Conservation (phyloP, 2,888 invertebrate species). For the Cryptops parisi region DNA sequence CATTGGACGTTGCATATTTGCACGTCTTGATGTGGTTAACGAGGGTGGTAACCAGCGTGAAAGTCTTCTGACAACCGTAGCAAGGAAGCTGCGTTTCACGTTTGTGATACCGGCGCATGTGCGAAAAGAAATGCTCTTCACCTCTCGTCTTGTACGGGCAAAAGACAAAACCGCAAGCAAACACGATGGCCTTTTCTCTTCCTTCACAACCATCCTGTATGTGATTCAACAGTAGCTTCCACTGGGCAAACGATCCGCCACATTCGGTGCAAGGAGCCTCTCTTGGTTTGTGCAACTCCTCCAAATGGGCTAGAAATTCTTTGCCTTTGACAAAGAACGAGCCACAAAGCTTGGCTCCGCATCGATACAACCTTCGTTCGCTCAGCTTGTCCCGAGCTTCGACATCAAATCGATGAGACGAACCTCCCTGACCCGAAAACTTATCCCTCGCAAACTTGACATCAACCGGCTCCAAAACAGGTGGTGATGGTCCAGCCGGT, state of each 20-base stretch:
- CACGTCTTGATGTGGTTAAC: constrained; percentile 7
- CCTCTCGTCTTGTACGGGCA: constrained; percentile 15
- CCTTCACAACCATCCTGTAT: constrained; percentile 3
- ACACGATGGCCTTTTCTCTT: not conserved
- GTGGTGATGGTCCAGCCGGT: constrained; percentile 4
- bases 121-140: constrained; percentile 12
- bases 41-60: constrained; percentile 34
- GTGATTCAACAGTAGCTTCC: constrained; percentile 7
- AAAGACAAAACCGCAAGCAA: constrained; percentile 5
- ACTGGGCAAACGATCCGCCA: constrained; percentile 11
- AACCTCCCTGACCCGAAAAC: not conserved
- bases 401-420: not conserved
- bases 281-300: constrained; percentile 2
- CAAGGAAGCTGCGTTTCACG: constrained; percentile 34
- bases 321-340: not conserved
- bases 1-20: not conserved
- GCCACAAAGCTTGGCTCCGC: constrained; percentile 9
- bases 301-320: not conserved
- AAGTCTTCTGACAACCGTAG: constrained; percentile 37
- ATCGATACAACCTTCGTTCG: not conserved
- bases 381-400: not conserved
- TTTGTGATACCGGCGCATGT: constrained; percentile 7
- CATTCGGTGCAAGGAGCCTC: constrained; percentile 14
- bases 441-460: not conserved
- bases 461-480: constrained; percentile 6